A percentile compares a stretch with the other conserved stretches of the same genome.
phyloP scores from a whole-genome alignment of 1,140 invertebrate genomes.

The Cotesia chilonis region DNA sequence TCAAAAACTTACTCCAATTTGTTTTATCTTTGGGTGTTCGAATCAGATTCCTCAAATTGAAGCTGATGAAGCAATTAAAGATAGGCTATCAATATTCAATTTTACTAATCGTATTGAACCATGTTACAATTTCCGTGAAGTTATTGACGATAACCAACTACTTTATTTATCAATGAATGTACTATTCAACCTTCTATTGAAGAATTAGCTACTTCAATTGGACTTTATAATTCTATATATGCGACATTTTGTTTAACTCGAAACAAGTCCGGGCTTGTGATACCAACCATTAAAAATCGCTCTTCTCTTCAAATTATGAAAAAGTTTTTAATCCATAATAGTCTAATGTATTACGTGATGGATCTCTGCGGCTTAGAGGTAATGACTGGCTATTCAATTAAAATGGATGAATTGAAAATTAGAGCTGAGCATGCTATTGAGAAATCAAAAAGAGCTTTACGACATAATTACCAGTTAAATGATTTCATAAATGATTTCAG shows the following conservation, averaged over 20 bases:
- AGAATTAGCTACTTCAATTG: constrained; percentile 2
- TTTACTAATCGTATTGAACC: constrained; percentile 16
- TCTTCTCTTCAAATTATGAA: neutral
- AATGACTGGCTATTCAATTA: neutral
- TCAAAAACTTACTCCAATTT: constrained; percentile 7
- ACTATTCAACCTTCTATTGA: neutral
- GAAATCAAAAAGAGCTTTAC: neutral
- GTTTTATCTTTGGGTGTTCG: neutral
- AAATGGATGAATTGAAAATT: neutral
- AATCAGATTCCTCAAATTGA: constrained; percentile 6
- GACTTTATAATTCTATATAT: neutral
- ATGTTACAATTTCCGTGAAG: neutral
- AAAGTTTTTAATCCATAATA: constrained; percentile 6
- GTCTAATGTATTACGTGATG: neutral
- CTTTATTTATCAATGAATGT: neutral
- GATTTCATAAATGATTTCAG: neutral
- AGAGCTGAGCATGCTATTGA: neutral
- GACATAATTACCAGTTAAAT: neutral
- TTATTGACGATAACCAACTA: constrained; percentile 1
- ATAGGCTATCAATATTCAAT: constrained; percentile 2
- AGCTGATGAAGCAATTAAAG: constrained; percentile 8
- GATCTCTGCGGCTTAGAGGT: neutral
- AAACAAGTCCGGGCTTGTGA: neutral
- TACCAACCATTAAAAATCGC: neutral
- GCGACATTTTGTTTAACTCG: neutral